Conservation (phyloP, 2,113 vertebrate species). For the Dendropsophus ebraccatus region DNA sequence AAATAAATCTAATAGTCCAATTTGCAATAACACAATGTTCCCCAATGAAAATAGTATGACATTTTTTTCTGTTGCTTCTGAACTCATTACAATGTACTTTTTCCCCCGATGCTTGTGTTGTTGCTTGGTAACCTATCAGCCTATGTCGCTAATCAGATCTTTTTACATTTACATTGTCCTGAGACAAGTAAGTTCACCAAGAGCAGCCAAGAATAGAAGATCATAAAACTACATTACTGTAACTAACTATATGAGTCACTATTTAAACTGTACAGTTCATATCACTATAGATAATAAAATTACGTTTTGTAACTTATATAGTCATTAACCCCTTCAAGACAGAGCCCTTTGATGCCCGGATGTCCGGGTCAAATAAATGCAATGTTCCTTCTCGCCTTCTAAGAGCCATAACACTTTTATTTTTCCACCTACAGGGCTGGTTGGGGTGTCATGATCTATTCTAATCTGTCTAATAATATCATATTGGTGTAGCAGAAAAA, state of each 20-base stretch:
- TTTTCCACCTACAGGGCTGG: no score
- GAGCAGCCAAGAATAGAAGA: not conserved
- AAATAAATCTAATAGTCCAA: not conserved
- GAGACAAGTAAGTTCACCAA: not conserved
- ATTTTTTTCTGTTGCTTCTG: not conserved
- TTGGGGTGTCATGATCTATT: no score
- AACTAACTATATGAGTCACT: not conserved
- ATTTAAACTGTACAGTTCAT: not conserved
- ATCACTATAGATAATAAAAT: not conserved
- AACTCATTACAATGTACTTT: not conserved
- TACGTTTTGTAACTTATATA: not conserved
- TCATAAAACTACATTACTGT: not conserved
- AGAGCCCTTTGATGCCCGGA: no score
- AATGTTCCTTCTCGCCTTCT: no score
- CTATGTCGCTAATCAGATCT: not conserved
- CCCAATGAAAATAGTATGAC: not conserved
- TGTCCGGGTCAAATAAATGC: no score
- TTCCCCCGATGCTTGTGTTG: not conserved
- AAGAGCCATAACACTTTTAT: no score
- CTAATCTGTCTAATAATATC: no score
- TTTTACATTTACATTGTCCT: not conserved
- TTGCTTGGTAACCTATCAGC: not conserved
- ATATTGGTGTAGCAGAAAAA: no score
- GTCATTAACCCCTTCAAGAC: no score
- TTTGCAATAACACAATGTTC: not conserved